These are phyloP conservation scores for Cervus canadensis DNA, from an alignment of 2,113 vertebrate species.

Conservation along the genomic window DNA sequence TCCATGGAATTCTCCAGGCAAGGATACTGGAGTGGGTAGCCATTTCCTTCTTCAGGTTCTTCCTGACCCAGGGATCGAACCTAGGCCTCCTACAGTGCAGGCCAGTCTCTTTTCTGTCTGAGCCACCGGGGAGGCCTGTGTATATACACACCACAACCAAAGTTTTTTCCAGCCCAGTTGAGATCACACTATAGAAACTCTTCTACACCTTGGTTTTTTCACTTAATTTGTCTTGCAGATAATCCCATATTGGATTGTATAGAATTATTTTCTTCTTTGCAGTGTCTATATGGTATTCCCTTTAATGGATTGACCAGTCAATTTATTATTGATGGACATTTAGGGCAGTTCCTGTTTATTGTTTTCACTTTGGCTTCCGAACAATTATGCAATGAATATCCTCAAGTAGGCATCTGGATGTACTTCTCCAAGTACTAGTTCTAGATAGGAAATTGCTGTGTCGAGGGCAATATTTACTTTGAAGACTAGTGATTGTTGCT, in stretches of 20 bases:
- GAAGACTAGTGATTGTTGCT: neutral
- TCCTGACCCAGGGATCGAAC: neutral
- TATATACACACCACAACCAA: neutral
- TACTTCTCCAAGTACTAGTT: neutral
- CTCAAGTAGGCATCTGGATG: neutral
- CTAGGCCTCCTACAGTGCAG: neutral
- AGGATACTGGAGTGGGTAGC: neutral
- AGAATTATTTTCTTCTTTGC: neutral
- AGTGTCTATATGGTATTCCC: neutral
- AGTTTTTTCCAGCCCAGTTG: neutral
- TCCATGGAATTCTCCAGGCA: neutral
- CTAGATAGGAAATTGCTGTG: neutral
- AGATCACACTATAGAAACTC: neutral
- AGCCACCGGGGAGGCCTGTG: neutral
- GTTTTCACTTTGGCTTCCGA: conserved; percentile 18
- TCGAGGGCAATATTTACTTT: neutral
- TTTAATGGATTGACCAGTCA: neutral
- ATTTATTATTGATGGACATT: neutral
- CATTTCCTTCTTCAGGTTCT: neutral
- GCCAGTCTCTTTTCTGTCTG: neutral
- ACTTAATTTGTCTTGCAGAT: neutral
- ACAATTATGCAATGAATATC: neutral
- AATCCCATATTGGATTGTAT: neutral
- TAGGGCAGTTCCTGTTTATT: neutral
- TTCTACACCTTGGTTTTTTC: neutral